Percentiles rank a stretch among this genome's conserved stretches.
phyloP scores from a whole-genome alignment of 2,797 vertebrate species.

The Cuniculus paca region DNA sequence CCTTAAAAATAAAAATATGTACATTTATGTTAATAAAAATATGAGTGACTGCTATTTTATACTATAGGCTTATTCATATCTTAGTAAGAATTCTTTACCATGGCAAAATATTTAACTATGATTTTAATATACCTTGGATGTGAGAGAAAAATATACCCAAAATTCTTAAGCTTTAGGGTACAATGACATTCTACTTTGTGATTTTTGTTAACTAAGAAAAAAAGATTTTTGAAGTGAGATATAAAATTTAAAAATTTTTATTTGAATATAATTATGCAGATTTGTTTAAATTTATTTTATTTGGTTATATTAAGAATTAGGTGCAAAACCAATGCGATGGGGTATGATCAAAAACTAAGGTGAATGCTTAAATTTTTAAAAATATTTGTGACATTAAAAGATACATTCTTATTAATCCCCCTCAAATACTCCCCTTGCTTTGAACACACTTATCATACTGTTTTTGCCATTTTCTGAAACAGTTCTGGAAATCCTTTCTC shows the following conservation, averaged over 20 bases:
- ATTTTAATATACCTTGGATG: neutral
- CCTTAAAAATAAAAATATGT: constrained; percentile 18
- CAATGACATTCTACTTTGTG: constrained; percentile 1
- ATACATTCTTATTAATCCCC: neutral
- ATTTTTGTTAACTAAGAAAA: constrained; percentile 25
- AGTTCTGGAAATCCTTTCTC: neutral
- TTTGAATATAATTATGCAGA: neutral
- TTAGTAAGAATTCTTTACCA: constrained; percentile 49
- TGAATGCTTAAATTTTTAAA: neutral
- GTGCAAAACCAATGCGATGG: neutral
- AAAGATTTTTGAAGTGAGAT: constrained; percentile 18
- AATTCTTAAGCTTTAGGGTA: constrained; percentile 17
- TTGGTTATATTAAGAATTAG: constrained; percentile 29
- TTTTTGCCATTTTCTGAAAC: neutral
- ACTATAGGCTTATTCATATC: neutral
- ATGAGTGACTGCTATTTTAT: neutral
- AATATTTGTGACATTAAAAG: neutral
- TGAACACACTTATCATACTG: neutral
- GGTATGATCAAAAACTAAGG: neutral
- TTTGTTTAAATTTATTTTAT: constrained; percentile 30
- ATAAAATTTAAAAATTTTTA: neutral
- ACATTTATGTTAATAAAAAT: constrained; percentile 16
- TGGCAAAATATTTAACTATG: neutral
- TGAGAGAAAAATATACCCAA: constrained; percentile 19
- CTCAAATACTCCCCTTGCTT: neutral